Evolutionary conservation across 2,888 invertebrate genomes (phyloP).

Genomic region (Drosophila leonis): DNA sequence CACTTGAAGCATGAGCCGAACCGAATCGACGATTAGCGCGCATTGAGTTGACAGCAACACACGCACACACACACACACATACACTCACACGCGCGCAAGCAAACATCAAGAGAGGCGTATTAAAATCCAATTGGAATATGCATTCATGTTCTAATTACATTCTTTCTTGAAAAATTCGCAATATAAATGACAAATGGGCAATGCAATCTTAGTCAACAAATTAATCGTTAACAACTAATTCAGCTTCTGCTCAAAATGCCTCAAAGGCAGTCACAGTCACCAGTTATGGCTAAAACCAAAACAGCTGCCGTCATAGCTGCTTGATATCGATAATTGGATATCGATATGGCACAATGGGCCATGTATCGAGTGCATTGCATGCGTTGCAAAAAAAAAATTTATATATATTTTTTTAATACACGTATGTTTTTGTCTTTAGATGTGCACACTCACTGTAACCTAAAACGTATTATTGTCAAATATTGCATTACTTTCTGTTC

Average conservation of each 20-base stretch:
- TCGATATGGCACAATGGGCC: conserved; percentile 49
- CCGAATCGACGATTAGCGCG: conserved; percentile 54
- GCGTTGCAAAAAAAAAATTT: conserved; percentile 54
- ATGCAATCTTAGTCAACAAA: conserved; percentile 21
- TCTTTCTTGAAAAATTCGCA: conserved; percentile 1
- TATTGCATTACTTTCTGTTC: conserved; percentile 29
- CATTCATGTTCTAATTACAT: conserved; percentile 14
- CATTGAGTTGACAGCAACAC: conserved; percentile 42
- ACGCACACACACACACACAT: conserved; percentile 8
- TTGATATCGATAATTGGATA: conserved; percentile 52
- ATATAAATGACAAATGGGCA: conserved; percentile 1
- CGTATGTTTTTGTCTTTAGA: conserved; percentile 1
- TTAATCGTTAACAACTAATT: conserved; percentile 31
- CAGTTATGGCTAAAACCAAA: conserved; percentile 66
- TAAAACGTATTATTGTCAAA: conserved; percentile 28
- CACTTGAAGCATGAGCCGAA: conserved; percentile 50
- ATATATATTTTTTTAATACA: conserved; percentile 9
- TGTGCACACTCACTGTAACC: conserved; percentile 13
- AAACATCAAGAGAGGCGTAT: conserved; percentile 25
- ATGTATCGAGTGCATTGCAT: conserved; percentile 60
- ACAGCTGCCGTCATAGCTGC: conserved; percentile 72
- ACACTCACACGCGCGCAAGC: conserved; percentile 20
- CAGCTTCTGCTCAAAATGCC: conserved; percentile 33
- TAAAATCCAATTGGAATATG: conserved; percentile 41
- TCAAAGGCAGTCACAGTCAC: conserved; percentile 53